Base-by-base conservation (phyloP, 2,797 vertebrate genomes). In the Picus viridis region DNA sequence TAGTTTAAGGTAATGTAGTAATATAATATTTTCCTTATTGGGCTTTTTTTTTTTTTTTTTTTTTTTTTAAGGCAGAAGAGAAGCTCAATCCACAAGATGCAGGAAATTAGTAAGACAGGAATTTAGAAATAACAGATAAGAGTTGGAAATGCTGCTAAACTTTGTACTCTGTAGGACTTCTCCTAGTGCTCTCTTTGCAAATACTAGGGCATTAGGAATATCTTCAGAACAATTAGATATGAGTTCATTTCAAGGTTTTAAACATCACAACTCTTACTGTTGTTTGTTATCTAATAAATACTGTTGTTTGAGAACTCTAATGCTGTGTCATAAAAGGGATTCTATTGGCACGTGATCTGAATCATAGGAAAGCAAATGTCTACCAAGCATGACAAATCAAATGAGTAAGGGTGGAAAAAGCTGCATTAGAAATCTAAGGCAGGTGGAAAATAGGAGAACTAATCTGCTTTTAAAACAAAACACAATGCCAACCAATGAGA, bases 371-470 rank as follows among this genome's bases (percentile, higher is more conserved):
- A 74, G 43, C 26, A 63, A 57, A 63, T 7, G 73, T 56, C 3
- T 45, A 29, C 15, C 11, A 58, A 63, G 56, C 24, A 13, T 64
- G 26, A 24, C 36, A 58, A 26, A 16, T 71, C 26, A 47, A 73
- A 18, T 41, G 39, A 54, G 27, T 12, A 17, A 41, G 16, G 1
- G 13, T 12, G 8, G 0, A 0, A 1, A 56, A 11, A 32, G 22
- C 19, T 74, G 30, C 14, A 7, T 54, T 71, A 68, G 63, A n/a
- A 26, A 89, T 61, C 47, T 80, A 71, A 80, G 12, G 12, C 12
- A 20, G 7, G 18, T 84, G 32, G n/a, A 62, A 41, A 77, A 77
- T 29, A 41, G 32, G 47, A 69, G 19, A 62, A 36, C 47, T 54
- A 24, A 43, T 20, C 2, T 89, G 29, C 12, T 72, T 69, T 83